Percentiles rank a stretch among this genome's conserved stretches.
phyloP scores from a whole-genome alignment of 2,888 invertebrate genomes.

The Siphonodentalium dalli region DNA sequence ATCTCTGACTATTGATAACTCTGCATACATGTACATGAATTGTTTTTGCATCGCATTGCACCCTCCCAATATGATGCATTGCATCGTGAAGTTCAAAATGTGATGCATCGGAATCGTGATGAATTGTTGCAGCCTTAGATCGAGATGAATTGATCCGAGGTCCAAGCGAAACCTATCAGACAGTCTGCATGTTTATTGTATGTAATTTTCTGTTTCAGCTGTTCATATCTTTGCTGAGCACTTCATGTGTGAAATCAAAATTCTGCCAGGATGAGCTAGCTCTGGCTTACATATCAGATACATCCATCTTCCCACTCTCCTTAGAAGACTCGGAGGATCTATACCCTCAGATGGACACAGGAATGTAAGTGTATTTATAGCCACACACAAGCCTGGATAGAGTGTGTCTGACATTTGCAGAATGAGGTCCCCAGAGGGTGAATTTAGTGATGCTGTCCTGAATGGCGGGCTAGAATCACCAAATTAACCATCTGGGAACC shows the following conservation, averaged over 20 bases:
- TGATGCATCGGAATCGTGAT: too few relatives aligned
- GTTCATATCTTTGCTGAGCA: slow-evolving; percentile 48
- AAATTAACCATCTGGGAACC: too few relatives aligned
- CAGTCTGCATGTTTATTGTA: not conserved
- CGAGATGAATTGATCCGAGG: too few relatives aligned
- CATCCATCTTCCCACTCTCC: slow-evolving; percentile 50
- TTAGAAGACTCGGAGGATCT: slow-evolving; percentile 36
- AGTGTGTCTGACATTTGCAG: too few relatives aligned
- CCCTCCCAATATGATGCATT: too few relatives aligned
- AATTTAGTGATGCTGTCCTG: too few relatives aligned
- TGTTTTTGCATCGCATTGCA: too few relatives aligned
- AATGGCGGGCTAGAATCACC: too few relatives aligned
- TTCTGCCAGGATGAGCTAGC: slow-evolving; percentile 58
- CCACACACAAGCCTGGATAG: not conserved
- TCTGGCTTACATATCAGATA: slow-evolving; percentile 53
- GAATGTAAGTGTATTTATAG: slow-evolving; percentile 46
- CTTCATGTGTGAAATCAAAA: slow-evolving; percentile 45
- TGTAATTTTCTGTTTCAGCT: slow-evolving; percentile 35
- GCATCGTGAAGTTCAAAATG: not conserved
- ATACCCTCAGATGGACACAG: slow-evolving; percentile 51
- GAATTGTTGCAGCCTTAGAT: too few relatives aligned
- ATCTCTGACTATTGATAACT: too few relatives aligned
- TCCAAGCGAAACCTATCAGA: not conserved
- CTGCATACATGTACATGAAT: too few relatives aligned
- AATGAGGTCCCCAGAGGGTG: too few relatives aligned